Percentiles rank a stretch among this genome's conserved stretches.
Evolutionary conservation across 2,113 vertebrate genomes (phyloP).

Genomic region (Carollia perspicillata): DNA sequence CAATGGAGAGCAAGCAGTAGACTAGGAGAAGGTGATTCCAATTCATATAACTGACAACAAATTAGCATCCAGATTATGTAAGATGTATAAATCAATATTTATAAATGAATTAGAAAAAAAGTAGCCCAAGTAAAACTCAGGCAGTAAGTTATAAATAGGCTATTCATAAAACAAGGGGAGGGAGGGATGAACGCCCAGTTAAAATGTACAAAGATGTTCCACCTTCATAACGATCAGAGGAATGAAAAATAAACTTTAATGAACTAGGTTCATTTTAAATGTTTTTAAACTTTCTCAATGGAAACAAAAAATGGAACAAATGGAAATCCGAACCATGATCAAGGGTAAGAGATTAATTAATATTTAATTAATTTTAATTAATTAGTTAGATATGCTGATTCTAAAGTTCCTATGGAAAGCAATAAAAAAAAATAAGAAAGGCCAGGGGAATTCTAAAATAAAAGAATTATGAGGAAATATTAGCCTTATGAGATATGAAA

Average conservation of each 20-base stretch:
- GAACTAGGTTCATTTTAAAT: not conserved
- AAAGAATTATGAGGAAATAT: not conserved
- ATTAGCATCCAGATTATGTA: not conserved
- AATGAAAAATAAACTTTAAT: constrained; percentile 28
- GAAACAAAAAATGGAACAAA: not conserved
- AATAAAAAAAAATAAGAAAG: not conserved
- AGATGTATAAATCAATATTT: not conserved
- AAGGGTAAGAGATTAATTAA: not conserved
- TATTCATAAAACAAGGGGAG: not conserved
- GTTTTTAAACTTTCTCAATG: not conserved
- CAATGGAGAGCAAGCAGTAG: not conserved
- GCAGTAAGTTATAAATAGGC: not conserved
- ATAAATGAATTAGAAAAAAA: not conserved
- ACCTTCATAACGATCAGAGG: not conserved
- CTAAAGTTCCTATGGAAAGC: not conserved
- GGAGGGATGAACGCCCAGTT: not conserved
- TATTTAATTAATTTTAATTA: not conserved
- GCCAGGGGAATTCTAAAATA: not conserved
- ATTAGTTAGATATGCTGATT: not conserved
- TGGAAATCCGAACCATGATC: not conserved
- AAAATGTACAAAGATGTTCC: not conserved
- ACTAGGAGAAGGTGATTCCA: not conserved
- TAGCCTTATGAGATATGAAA: not conserved
- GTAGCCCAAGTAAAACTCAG: not conserved
- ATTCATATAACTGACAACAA: not conserved